Evolutionary conservation across 2,113 vertebrate species (phyloP).

Genomic region (Motacilla tschutschensis): DNA sequence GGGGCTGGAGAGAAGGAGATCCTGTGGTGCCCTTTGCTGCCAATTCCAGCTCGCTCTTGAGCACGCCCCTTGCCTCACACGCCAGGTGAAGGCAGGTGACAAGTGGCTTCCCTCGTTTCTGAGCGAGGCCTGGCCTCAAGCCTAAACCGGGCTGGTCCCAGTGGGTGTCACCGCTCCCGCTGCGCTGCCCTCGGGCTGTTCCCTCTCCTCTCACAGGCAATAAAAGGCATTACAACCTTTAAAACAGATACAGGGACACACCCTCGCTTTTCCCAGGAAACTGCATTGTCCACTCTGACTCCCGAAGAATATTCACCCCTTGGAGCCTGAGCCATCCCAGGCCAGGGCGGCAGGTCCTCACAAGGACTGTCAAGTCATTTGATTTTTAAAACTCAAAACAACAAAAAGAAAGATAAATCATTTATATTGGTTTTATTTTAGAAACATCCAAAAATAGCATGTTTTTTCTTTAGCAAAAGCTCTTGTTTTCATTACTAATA

Average conservation of each 20-base stretch:
- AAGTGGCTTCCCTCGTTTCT: background rate
- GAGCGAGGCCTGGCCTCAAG: background rate
- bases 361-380: too few species aligned
- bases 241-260: background rate
- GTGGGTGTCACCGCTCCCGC: background rate
- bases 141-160: rapidly evolving
- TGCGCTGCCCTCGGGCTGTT: background rate
- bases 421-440: constrained; percentile 45
- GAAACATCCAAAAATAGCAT: constrained; percentile 66
- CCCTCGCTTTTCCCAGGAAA: background rate
- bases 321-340: rapidly evolving
- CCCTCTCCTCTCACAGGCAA: background rate
- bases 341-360: background rate
- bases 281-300: background rate
- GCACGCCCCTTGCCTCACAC: rapidly evolving
- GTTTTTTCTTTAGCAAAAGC: constrained; percentile 40
- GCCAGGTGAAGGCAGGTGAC: rapidly evolving
- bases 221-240: background rate
- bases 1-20: background rate
- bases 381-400: background rate
- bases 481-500: background rate
- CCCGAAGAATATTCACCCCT: background rate
- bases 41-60: background rate
- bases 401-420: background rate
- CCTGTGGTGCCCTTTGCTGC: too few species aligned